phyloP scores from a whole-genome alignment of 2,888 invertebrate species.

The Agonopterix heracliana region DNA sequence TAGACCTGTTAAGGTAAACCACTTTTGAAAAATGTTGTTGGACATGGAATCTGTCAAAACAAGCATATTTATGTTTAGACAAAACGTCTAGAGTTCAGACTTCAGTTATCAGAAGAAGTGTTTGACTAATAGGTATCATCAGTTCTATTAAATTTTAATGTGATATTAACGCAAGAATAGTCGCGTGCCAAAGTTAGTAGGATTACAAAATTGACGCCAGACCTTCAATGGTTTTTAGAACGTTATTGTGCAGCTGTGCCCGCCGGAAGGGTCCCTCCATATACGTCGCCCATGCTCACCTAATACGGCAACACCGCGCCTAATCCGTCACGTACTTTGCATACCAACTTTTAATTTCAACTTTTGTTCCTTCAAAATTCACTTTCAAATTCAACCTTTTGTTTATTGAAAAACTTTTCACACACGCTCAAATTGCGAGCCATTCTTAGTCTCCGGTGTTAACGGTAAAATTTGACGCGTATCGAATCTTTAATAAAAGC shows the following conservation, averaged over 20 bases:
- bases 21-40: no score
- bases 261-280: conserved; percentile 55
- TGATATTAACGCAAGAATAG: not conserved
- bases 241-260: conserved; percentile 27
- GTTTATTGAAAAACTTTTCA: conserved; percentile 16
- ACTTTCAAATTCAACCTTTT: conserved; percentile 31
- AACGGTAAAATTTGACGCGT: conserved; percentile 11
- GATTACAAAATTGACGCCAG: not conserved
- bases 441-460: conserved; percentile 31
- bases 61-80: no score
- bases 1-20: no score
- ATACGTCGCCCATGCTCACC: conserved; percentile 29
- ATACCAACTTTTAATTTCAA: conserved; percentile 38
- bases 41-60: no score
- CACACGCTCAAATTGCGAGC: conserved; percentile 13
- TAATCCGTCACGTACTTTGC: conserved; percentile 39
- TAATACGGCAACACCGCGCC: conserved; percentile 37
- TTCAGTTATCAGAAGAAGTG: no score
- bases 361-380: conserved; percentile 18
- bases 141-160: conserved; percentile 18
- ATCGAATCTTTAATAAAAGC: conserved; percentile 59
- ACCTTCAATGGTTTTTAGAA: conserved; percentile 17
- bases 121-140: no score
- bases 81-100: no score
- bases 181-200: not conserved